Conservation (phyloP, 2,888 invertebrate genomes). For the Oeneis ivallda region DNA sequence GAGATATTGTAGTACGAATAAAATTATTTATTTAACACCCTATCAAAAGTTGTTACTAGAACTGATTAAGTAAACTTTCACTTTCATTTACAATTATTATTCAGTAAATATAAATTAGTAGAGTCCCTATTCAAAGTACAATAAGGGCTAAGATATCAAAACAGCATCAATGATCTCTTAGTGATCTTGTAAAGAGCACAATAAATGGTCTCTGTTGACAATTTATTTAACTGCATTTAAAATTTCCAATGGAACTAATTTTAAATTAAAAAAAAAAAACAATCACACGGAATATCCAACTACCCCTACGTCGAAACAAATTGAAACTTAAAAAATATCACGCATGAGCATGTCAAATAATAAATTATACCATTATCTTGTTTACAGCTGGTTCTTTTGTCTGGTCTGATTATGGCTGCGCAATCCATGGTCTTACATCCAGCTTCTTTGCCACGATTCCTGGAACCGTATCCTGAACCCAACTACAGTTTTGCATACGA, state of each 20-base stretch:
- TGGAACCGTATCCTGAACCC: slow-evolving; percentile 42
- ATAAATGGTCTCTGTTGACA: slow-evolving; percentile 18
- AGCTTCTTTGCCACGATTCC: slow-evolving; percentile 44
- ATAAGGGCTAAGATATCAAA: not conserved
- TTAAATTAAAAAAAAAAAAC: slow-evolving; percentile 19
- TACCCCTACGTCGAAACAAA: slow-evolving; percentile 18
- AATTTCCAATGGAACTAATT: slow-evolving; percentile 13
- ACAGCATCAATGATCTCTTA: not conserved
- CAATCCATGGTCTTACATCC: slow-evolving; percentile 65
- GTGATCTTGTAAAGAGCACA: not conserved
- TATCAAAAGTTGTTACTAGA: slow-evolving; percentile 13
- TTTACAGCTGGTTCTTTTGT: slow-evolving; percentile 42
- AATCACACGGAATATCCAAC: slow-evolving; percentile 23
- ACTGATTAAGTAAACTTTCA: slow-evolving; percentile 8
- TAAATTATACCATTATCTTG: slow-evolving; percentile 3
- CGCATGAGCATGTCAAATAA: slow-evolving; percentile 2
- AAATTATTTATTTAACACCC: not conserved
- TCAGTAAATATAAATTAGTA: not conserved
- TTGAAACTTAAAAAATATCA: slow-evolving; percentile 12
- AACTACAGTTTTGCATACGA: slow-evolving; percentile 79
- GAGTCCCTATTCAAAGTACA: not conserved
- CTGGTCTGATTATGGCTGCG: slow-evolving; percentile 56
- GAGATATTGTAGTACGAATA: not conserved
- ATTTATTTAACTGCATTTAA: slow-evolving; percentile 25
- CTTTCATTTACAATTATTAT: slow-evolving; percentile 6